A percentile compares a stretch with the other conserved stretches of the same genome.
These are phyloP conservation scores for Benthosema pterotum DNA, from an alignment of 2,797 vertebrate genomes.

Conservation along the genomic window DNA sequence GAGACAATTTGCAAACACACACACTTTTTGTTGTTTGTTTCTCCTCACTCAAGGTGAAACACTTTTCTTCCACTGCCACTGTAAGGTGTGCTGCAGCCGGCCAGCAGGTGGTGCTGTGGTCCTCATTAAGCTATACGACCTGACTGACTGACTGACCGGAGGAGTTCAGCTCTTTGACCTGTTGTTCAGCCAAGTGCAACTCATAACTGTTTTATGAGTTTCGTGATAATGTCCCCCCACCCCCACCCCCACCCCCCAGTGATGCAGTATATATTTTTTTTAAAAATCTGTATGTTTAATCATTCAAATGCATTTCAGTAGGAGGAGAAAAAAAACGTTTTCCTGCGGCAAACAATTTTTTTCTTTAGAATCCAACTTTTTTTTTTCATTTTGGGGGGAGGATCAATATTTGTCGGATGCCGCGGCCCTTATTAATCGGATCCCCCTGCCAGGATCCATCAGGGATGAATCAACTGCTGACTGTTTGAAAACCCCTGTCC, in stretches of 20 bases:
- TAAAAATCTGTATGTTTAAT: too few relatives aligned
- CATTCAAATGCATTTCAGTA: too few relatives aligned
- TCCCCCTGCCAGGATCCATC: not conserved
- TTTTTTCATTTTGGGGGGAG: too few relatives aligned
- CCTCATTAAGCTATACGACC: slow-evolving; percentile 52
- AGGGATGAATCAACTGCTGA: not conserved
- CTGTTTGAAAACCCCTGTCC: not conserved
- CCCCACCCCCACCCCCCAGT: not conserved
- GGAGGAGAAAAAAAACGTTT: too few relatives aligned
- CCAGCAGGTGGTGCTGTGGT: slow-evolving; percentile 80
- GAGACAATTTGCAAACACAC: not conserved
- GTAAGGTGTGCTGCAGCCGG: slow-evolving; percentile 1
- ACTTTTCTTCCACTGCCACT: not conserved
- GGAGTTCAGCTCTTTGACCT: slow-evolving; percentile 12
- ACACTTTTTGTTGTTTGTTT: not conserved
- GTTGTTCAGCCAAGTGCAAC: not conserved
- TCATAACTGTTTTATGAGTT: too few relatives aligned
- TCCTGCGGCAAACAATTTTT: too few relatives aligned
- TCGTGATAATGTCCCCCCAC: not conserved
- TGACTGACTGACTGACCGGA: slow-evolving; percentile 14
- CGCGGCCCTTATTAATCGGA: not conserved
- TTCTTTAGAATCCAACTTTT: too few relatives aligned
- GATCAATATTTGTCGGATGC: too few relatives aligned
- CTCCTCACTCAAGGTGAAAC: not conserved
- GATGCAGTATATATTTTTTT: too few relatives aligned